phyloP scores from a whole-genome alignment of 2,797 vertebrate species.

The Euthynnus affinis region DNA sequence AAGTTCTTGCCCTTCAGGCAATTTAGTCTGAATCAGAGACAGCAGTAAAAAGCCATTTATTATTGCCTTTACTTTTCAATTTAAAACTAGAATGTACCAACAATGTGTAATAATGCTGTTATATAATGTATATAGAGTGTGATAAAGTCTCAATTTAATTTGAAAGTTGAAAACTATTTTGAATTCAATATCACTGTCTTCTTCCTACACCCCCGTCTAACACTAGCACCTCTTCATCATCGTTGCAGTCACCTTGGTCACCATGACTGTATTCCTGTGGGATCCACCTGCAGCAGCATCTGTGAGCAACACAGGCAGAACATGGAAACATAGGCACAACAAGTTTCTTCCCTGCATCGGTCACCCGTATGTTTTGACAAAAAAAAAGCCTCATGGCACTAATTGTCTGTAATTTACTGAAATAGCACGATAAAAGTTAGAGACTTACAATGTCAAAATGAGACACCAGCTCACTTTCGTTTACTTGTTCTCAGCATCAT shows the following conservation, averaged over 20 bases:
- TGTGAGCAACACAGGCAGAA: background rate
- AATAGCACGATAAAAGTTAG: background rate
- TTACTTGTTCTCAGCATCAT: background rate
- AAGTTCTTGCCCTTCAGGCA: background rate
- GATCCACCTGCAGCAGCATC: slow-evolving; percentile 9
- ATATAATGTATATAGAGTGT: too few species aligned
- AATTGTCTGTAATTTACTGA: slow-evolving; percentile 1
- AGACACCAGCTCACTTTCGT: too few species aligned
- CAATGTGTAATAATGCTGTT: too few species aligned
- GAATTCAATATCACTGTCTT: background rate
- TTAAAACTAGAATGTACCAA: too few species aligned
- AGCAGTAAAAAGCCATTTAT: background rate
- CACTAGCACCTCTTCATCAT: background rate
- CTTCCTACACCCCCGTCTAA: too few species aligned
- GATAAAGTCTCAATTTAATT: background rate
- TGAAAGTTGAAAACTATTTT: background rate
- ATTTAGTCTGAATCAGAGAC: background rate
- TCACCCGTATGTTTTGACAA: background rate
- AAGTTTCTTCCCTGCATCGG: slow-evolving; percentile 1
- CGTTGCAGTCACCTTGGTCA: slow-evolving; percentile 11
- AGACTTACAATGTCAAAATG: background rate
- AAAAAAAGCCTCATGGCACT: background rate
- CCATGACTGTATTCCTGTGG: background rate
- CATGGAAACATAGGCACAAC: background rate
- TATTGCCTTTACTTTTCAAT: background rate